phyloP scores from a whole-genome alignment of 2,113 vertebrate species.

The Rhabdomys dilectus region DNA sequence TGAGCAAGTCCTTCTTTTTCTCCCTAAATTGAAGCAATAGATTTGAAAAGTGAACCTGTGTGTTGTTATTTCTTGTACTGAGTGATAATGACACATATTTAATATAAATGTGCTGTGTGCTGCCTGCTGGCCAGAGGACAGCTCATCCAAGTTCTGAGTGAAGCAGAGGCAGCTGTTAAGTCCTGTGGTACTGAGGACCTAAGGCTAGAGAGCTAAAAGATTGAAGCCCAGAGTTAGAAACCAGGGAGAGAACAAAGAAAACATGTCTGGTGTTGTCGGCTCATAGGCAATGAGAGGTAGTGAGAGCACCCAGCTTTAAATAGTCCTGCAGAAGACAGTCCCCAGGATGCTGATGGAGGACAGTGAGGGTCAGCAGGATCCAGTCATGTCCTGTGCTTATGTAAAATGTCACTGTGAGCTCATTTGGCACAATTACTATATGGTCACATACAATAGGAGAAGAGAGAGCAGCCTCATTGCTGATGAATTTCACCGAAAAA shows the following conservation, averaged over 20 bases:
- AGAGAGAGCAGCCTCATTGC: neutral
- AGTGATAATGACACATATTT: neutral
- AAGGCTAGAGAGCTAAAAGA: neutral
- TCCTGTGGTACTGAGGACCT: neutral
- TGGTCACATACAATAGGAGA: neutral
- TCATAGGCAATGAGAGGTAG: neutral
- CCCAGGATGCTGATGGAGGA: neutral
- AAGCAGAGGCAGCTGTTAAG: neutral
- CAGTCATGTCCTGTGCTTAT: neutral
- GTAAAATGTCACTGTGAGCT: neutral
- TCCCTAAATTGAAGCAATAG: slow-evolving; percentile 23
- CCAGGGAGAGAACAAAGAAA: slow-evolving; percentile 25
- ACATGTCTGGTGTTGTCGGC: neutral
- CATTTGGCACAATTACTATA: neutral
- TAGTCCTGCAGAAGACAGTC: neutral
- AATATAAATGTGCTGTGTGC: neutral
- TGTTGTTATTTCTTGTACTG: neutral
- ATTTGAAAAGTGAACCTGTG: neutral
- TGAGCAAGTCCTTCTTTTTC: slow-evolving; percentile 44
- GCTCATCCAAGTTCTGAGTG: neutral
- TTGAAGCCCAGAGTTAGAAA: slow-evolving; percentile 2
- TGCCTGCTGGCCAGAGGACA: neutral
- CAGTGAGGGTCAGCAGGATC: neutral
- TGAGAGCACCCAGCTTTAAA: neutral
- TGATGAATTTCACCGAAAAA: neutral